Conservation (phyloP, 2,888 invertebrate species). For the Parnassius apollo region DNA sequence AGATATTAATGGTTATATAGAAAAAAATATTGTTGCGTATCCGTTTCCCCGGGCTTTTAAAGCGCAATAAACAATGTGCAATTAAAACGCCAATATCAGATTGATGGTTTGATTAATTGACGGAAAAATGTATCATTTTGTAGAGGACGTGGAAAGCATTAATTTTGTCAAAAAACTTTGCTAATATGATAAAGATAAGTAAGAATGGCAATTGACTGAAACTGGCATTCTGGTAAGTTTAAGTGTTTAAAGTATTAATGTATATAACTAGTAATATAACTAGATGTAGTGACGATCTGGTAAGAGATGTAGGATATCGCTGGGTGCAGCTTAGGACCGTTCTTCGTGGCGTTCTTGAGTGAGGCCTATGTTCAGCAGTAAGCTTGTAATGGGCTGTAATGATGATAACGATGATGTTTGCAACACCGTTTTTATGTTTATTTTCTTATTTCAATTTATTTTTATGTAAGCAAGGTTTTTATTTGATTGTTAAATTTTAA, state of each 20-base stretch:
- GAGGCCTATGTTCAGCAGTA: too few species aligned
- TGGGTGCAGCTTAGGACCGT: too few species aligned
- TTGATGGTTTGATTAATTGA: slow-evolving; percentile 70
- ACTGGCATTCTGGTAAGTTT: too few species aligned
- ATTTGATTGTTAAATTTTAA: background rate
- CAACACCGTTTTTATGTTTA: background rate
- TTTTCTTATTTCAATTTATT: background rate
- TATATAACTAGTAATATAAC: too few species aligned
- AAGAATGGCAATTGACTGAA: background rate
- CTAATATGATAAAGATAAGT: too few species aligned
- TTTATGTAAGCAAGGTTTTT: background rate
- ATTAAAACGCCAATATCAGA: slow-evolving; percentile 78
- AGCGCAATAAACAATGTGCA: slow-evolving; percentile 75
- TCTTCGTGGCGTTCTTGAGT: too few species aligned
- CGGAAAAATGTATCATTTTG: slow-evolving; percentile 12
- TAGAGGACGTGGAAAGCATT: background rate
- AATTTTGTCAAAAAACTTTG: background rate
- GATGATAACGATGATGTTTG: background rate
- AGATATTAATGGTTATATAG: slow-evolving; percentile 85
- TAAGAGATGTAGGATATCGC: too few species aligned
- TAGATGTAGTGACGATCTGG: too few species aligned
- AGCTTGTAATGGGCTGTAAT: too few species aligned
- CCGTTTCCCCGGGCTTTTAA: slow-evolving; percentile 74
- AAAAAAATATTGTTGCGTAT: slow-evolving; percentile 84
- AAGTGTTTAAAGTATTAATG: too few species aligned